Percentiles rank a stretch among this genome's conserved stretches.
Conservation (phyloP, 2,888 invertebrate genomes). For the Drosophila infuscata region DNA sequence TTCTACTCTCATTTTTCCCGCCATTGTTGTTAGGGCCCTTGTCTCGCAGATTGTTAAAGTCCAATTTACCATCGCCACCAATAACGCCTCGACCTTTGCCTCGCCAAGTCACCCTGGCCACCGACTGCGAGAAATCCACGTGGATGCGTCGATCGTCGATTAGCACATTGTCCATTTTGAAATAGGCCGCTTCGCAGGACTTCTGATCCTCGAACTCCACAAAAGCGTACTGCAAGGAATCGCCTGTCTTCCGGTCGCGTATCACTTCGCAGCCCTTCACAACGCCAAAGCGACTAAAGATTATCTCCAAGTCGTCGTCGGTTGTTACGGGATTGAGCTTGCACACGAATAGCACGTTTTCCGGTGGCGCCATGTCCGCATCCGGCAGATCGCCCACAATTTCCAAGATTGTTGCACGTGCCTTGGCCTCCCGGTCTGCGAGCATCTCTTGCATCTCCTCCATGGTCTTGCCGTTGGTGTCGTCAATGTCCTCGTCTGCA, state of each 20-base stretch:
- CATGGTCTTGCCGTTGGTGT: conserved; percentile 93
- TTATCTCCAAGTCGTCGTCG: conserved; percentile 98
- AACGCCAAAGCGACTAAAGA: conserved; percentile 97
- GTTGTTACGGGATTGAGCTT: conserved; percentile 99
- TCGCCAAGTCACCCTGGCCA: conserved; percentile 96
- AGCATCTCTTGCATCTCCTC: conserved; percentile 95
- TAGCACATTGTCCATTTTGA: conserved; percentile 99
- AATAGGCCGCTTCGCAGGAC: conserved; percentile 98
- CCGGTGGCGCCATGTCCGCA: conserved; percentile 98
- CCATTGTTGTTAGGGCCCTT: conserved; percentile 13
- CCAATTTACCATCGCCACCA: conserved; percentile 69
- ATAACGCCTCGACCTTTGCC: conserved; percentile 93
- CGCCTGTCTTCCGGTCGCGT: conserved; percentile 95
- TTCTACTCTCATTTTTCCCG: conserved; percentile 9
- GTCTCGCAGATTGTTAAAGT: conserved; percentile 78
- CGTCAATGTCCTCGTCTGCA: conserved; percentile 97
- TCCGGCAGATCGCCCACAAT: conserved; percentile 99
- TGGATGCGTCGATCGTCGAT: conserved; percentile 99
- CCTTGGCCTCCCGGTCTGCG: conserved; percentile 96
- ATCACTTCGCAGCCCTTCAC: conserved; percentile 98
- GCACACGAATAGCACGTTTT: conserved; percentile 99
- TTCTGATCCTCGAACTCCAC: conserved; percentile 97
- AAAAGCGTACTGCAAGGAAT: conserved; percentile 99
- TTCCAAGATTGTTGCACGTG: conserved; percentile 98
- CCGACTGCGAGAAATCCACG: conserved; percentile 99